A percentile compares a stretch with the other conserved stretches of the same genome.
phyloP scores from a whole-genome alignment of 2,113 vertebrate genomes.

The Chaetodon trifascialis region DNA sequence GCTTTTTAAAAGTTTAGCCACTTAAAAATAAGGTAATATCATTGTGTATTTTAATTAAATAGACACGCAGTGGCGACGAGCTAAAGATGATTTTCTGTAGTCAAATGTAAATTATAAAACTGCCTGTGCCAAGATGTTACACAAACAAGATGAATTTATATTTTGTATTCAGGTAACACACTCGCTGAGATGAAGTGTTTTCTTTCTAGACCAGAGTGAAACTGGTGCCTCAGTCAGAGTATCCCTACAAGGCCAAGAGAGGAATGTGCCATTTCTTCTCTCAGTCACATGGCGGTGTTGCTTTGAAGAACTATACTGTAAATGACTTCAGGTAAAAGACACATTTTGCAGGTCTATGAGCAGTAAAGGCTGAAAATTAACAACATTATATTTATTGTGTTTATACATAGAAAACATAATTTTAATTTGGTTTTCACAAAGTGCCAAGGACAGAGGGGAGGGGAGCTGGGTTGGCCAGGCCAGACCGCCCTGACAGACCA shows the following conservation, averaged over 20 bases:
- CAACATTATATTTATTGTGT: background rate
- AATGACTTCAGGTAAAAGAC: constrained; percentile 89
- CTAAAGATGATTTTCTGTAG: background rate
- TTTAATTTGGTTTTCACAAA: constrained; percentile 19
- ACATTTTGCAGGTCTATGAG: background rate
- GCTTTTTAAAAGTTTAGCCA: background rate
- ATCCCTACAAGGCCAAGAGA: constrained; percentile 88
- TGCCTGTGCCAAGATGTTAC: background rate
- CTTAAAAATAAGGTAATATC: background rate
- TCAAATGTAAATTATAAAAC: constrained; percentile 5
- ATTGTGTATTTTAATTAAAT: constrained; percentile 15
- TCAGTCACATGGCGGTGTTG: constrained; percentile 82
- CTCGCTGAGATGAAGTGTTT: constrained; percentile 34
- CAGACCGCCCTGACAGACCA: background rate
- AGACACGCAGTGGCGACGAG: constrained; percentile 10
- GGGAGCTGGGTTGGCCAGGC: background rate
- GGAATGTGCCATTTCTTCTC: constrained; percentile 90
- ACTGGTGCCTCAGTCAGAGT: constrained; percentile 88
- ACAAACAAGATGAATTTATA: constrained; percentile 21
- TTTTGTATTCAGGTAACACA: constrained; percentile 40
- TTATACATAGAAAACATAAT: background rate
- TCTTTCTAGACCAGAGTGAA: constrained; percentile 87
- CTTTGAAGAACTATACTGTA: constrained; percentile 85
- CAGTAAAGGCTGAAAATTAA: constrained; percentile 44
- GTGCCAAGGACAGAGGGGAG: constrained; percentile 40